phyloP scores from a whole-genome alignment of 2,113 vertebrate genomes.

The Sander lucioperca region DNA sequence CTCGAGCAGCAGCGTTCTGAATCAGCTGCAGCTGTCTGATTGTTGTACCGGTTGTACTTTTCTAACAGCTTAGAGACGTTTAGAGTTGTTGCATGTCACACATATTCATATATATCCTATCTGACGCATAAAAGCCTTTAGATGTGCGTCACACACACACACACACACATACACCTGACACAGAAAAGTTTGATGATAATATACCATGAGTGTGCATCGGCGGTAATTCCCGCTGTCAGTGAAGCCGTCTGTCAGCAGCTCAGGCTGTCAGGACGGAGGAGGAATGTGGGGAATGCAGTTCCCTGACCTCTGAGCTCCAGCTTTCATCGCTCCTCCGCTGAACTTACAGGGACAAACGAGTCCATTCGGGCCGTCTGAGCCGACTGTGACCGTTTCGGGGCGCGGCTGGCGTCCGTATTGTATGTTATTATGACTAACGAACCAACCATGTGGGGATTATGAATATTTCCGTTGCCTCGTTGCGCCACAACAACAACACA shows the following conservation, averaged over 20 bases:
- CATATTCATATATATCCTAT: neutral
- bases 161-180: neutral
- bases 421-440: conserved; percentile 60
- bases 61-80: neutral
- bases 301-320: conserved; percentile 24
- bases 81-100: neutral
- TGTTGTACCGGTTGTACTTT: no score
- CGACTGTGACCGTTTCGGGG: neutral
- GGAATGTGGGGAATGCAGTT: conserved; percentile 59
- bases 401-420: conserved; percentile 29
- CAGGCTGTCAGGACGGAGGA: conserved; percentile 24
- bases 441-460: conserved; percentile 66
- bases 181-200: conserved; percentile 22
- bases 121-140: neutral
- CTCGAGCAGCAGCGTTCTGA: no score
- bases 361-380: conserved; percentile 4
- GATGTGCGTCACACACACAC: neutral
- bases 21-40: no score
- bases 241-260: conserved; percentile 52
- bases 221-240: conserved; percentile 32
- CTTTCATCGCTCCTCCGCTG: conserved; percentile 34
- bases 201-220: conserved; percentile 24
- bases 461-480: conserved; percentile 42
- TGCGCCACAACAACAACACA: conserved; percentile 50
- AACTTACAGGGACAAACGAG: conserved; percentile 44